These are phyloP conservation scores for Epinephelus moara DNA, from an alignment of 2,113 vertebrate species.

Conservation along the genomic window DNA sequence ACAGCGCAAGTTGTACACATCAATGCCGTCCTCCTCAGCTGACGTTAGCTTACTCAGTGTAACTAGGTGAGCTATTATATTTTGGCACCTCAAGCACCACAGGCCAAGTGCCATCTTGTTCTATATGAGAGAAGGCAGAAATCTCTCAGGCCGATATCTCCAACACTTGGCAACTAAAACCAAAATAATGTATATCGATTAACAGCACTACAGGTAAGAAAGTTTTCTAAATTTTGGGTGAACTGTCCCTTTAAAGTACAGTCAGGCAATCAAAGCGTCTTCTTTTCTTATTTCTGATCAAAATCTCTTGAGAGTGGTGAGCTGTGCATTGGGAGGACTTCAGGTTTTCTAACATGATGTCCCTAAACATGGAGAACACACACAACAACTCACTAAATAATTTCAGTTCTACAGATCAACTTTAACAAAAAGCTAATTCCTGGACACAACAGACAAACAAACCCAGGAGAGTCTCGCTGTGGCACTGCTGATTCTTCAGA, in stretches of 20 bases:
- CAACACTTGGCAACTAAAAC: too few species aligned
- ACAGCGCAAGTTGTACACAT: too few species aligned
- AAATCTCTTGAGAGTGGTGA: background rate
- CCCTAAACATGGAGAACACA: background rate
- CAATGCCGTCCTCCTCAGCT: too few species aligned
- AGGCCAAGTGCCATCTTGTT: too few species aligned
- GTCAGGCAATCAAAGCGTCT: background rate
- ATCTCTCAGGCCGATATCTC: too few species aligned
- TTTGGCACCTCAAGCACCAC: too few species aligned
- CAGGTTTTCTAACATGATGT: background rate
- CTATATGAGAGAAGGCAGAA: too few species aligned
- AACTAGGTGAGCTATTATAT: too few species aligned
- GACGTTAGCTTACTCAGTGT: too few species aligned
- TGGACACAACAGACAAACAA: background rate
- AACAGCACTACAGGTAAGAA: too few species aligned
- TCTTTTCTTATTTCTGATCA: background rate
- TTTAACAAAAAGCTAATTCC: conserved; percentile 1
- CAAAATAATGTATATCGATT: too few species aligned
- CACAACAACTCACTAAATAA: conserved; percentile 16
- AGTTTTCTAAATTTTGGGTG: too few species aligned
- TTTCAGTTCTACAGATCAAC: conserved; percentile 5
- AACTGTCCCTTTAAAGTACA: background rate
- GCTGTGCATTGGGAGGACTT: background rate
- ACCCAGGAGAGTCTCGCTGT: background rate
- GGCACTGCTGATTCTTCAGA: conserved; percentile 8